phyloP scores from a whole-genome alignment of 2,797 vertebrate species.

The Molossus molossus region DNA sequence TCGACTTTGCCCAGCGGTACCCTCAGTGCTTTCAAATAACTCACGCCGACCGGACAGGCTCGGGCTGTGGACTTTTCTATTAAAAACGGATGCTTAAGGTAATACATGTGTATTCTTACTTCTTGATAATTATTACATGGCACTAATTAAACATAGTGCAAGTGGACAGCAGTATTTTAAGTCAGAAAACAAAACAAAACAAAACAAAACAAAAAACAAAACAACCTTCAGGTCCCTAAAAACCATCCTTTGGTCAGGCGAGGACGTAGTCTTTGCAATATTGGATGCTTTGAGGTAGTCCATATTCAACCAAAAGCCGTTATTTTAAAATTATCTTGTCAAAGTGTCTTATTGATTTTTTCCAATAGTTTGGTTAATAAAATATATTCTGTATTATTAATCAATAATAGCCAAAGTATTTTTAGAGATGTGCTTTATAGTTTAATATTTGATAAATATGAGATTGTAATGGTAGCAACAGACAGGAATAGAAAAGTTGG shows the following conservation, averaged over 20 bases:
- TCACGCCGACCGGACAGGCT: neutral
- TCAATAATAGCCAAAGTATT: slow-evolving; percentile 25
- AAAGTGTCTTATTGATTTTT: neutral
- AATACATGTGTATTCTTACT: neutral
- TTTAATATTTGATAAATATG: slow-evolving; percentile 10
- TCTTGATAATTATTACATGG: slow-evolving; percentile 35
- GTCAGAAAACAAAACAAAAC: neutral
- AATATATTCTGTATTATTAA: neutral
- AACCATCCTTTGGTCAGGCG: neutral
- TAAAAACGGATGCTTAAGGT: slow-evolving; percentile 11
- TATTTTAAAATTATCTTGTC: neutral
- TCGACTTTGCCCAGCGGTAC: neutral
- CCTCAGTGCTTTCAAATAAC: neutral
- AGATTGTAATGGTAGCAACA: slow-evolving; percentile 9
- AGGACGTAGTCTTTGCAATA: neutral
- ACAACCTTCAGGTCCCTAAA: neutral
- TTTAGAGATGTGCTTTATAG: slow-evolving; percentile 61
- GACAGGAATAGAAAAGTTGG: neutral
- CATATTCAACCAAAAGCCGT: neutral
- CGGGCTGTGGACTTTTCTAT: neutral
- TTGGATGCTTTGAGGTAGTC: neutral
- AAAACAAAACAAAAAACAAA: too few relatives aligned
- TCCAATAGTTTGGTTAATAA: neutral
- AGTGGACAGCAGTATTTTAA: neutral
- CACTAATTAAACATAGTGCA: slow-evolving; percentile 8